Evolutionary conservation across 2,888 invertebrate genomes (phyloP), one percentile per base, ranked within the genome.

Genomic region (Protophormia terraenovae): DNA sequence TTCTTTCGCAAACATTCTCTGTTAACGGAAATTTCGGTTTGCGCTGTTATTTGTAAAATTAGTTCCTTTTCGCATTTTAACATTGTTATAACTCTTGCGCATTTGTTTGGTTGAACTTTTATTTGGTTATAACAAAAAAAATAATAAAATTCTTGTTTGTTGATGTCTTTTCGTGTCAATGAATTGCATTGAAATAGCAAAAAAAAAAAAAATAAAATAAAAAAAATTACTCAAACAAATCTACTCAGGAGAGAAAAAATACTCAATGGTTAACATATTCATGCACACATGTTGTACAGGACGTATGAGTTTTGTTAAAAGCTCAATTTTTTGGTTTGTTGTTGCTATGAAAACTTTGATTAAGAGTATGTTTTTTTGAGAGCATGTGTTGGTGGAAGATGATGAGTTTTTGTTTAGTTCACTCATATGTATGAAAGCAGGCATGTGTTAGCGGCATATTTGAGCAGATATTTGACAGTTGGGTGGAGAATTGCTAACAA

Each of bases 381-480:
- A n/a, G n/a, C n/a, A n/a, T n/a, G n/a, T n/a, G n/a, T n/a, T n/a
- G n/a, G n/a, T n/a, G n/a, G 55, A 50, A 72, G 53, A 64, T 80
- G 64, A n/a, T n/a, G n/a, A n/a, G 32, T 29, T 67, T 67, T 50
- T 55, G 32, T 38, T 75, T n/a, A 22, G 10, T 58, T 66, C 45
- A 55, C 32, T 72, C 22, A 16, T 16, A 47, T 66, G 60, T n/a
- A n/a, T n/a, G n/a, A n/a, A n/a, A n/a, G n/a, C n/a, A n/a, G n/a
- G n/a, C 14, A 32, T 84, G 60, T 75, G 27, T 72, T 32, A 77
- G 77, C 73, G 82, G 85, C 73, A 82, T 77, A 75, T 83, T 83
- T 84, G 86, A 79, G 78, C 66, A 71, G 80, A 87, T 83, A 86
- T 86, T 87, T 87, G 87, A 87, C 87, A 87, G 87, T 86, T 86